Base-by-base conservation (phyloP, 1,140 invertebrate genomes). In the Apolygus lucorum region DNA sequence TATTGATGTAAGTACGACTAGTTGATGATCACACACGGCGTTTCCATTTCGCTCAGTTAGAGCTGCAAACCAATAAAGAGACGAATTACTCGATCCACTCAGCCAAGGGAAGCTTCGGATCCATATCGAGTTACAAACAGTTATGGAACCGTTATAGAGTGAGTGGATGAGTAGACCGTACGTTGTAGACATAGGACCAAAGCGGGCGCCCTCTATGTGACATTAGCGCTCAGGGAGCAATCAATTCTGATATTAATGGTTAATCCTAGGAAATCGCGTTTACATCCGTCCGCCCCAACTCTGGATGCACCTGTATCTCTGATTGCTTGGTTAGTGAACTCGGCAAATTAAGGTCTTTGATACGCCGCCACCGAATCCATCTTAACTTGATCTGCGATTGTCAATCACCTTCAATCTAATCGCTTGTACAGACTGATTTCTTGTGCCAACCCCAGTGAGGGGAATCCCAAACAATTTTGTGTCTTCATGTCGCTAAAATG, bases 81-180 rank as follows among this genome's bases (percentile, higher is more conserved):
- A n/a, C n/a, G n/a, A n/a, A n/a, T n/a, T n/a, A n/a, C n/a, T n/a
- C n/a, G n/a, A n/a, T n/a, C n/a, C n/a, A n/a, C n/a, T n/a, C n/a
- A n/a, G n/a, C n/a, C n/a, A n/a, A n/a, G n/a, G n/a, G n/a, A n/a
- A n/a, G n/a, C n/a, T n/a, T n/a, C n/a, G n/a, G n/a, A n/a, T n/a
- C n/a, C n/a, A n/a, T n/a, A n/a, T n/a, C n/a, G n/a, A 49, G 34
- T 49, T 49, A 49, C 34, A 49, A 49, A 49, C 34, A 49, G 34
- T 49, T 49, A 49, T 49, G 34, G 34, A 49, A 49, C 34, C 17
- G 34, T 49, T 49, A 49, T 49, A 49, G 34, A 49, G 34, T 11
- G 34, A 17, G 17, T 49, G 34, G 8, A 49, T 49, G 17, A 8
- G 17, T 17, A 49, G 34, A n/a, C n/a, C n/a, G n/a, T n/a, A n/a